These are phyloP conservation scores for Mola mola DNA, from an alignment of 2,113 vertebrate species.

Conservation along the genomic window DNA sequence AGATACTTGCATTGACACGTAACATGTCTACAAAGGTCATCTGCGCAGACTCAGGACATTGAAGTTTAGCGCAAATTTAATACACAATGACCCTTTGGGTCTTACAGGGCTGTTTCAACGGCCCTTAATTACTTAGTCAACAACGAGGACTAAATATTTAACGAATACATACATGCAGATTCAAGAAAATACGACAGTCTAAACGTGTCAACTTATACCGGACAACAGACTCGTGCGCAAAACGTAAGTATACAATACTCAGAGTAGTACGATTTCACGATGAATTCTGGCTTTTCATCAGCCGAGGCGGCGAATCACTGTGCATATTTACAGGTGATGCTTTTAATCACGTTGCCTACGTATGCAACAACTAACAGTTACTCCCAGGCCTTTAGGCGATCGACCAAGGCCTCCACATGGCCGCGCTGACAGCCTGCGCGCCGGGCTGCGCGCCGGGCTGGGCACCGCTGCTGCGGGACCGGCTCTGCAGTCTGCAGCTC, in stretches of 20 bases:
- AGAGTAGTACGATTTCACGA: constrained; percentile 48
- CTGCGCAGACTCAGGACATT: constrained; percentile 72
- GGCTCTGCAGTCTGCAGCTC: constrained; percentile 41
- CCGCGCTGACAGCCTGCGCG: constrained; percentile 22
- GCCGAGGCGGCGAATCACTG: constrained; percentile 14
- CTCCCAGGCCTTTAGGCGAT: neutral
- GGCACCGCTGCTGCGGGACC: constrained; percentile 13
- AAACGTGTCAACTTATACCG: constrained; percentile 68
- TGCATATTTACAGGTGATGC: constrained; percentile 50
- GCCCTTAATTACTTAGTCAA: constrained; percentile 79
- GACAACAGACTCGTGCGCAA: constrained; percentile 72
- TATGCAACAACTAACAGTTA: neutral
- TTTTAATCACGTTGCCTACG: neutral
- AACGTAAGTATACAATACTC: constrained; percentile 80
- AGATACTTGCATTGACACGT: constrained; percentile 73
- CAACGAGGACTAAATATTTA: constrained; percentile 76
- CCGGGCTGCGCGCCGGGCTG: constrained; percentile 8
- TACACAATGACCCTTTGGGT: constrained; percentile 81
- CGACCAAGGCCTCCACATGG: constrained; percentile 87
- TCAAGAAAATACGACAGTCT: constrained; percentile 75
- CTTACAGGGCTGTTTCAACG: constrained; percentile 82
- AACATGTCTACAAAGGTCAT: constrained; percentile 72
- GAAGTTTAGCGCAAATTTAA: constrained; percentile 74
- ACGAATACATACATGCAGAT: constrained; percentile 80
- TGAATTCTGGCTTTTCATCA: constrained; percentile 62